Percentiles rank a stretch among this genome's conserved stretches.
phyloP scores from a whole-genome alignment of 2,888 invertebrate species.

The Podabrus alpinus region DNA sequence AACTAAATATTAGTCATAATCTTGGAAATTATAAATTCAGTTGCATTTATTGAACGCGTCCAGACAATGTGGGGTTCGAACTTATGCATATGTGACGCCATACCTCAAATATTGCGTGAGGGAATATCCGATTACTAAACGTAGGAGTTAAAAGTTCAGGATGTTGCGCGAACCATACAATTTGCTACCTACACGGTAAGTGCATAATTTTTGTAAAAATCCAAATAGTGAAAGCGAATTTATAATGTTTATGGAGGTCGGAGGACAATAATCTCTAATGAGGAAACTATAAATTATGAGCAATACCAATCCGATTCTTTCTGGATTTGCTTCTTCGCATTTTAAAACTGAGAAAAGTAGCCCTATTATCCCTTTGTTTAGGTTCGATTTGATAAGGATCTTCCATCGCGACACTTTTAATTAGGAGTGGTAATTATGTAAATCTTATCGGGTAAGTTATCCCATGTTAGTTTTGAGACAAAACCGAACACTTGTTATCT shows the following conservation, averaged over 20 bases:
- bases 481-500: not conserved
- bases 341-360: not conserved
- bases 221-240: not conserved
- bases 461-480: not conserved
- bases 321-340: not conserved
- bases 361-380: not conserved
- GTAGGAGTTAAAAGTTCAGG: slow-evolving; percentile 4
- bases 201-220: not conserved
- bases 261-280: not conserved
- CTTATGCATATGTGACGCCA: slow-evolving; percentile 5
- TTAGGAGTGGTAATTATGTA: not conserved
- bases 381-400: not conserved
- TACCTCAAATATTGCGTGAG: slow-evolving; percentile 4
- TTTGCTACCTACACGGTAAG: not conserved
- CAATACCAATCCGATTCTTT: not conserved
- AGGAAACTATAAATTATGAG: not conserved
- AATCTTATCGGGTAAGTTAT: not conserved
- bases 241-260: not conserved
- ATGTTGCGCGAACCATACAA: not conserved
- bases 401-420: not conserved
- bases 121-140: slow-evolving; percentile 13
- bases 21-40: not conserved
- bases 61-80: not conserved
- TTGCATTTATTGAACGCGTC: not conserved
- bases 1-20: not conserved